Percentiles rank a stretch among this genome's conserved stretches.
Evolutionary conservation across 2,888 invertebrate genomes (phyloP).

Genomic region (Monochamus alternatus): DNA sequence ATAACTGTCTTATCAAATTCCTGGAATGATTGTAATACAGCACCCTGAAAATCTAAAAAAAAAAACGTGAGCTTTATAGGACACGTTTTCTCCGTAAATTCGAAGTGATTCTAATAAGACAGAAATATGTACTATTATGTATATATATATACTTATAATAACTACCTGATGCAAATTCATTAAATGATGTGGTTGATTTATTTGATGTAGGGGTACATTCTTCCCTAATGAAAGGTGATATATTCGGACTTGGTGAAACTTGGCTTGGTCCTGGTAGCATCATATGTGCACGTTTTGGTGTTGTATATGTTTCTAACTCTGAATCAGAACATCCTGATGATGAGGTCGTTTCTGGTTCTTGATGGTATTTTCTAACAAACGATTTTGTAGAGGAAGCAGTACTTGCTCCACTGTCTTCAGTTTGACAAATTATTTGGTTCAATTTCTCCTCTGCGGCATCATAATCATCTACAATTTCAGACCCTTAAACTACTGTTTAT

Average conservation of each 20-base stretch:
- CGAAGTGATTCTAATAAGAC: too few species aligned
- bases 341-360: too few species aligned
- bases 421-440: too few species aligned
- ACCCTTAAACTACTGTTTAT: neutral
- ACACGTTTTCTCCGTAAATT: too few species aligned
- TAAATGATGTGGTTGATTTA: neutral
- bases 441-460: neutral
- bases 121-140: too few species aligned
- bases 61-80: neutral
- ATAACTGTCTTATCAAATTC: neutral
- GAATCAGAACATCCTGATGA: too few species aligned
- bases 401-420: too few species aligned
- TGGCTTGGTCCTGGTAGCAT: too few species aligned
- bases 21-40: neutral
- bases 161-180: neutral
- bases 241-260: neutral
- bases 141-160: neutral
- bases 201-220: neutral
- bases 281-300: too few species aligned
- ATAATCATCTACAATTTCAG: neutral
- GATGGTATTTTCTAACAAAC: too few species aligned
- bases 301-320: too few species aligned
- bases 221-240: neutral
- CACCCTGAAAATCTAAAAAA: slow-evolving; percentile 5
- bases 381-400: too few species aligned